Evolutionary conservation across 1,140 invertebrate genomes (phyloP).

Genomic region (Saxidomus purpurata): DNA sequence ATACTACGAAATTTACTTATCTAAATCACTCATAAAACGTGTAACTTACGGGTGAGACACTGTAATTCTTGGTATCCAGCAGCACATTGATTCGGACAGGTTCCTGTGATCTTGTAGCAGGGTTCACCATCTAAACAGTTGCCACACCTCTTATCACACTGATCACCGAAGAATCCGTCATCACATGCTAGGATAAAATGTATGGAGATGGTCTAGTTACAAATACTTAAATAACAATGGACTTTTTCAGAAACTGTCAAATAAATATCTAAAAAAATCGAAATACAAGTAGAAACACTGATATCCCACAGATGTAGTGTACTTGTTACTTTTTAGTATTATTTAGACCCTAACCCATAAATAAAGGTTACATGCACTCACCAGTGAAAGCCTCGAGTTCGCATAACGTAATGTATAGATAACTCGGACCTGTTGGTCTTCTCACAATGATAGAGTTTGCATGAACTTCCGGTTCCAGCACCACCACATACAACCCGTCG

Average conservation of each 20-base stretch:
- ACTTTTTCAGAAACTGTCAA: too few species aligned
- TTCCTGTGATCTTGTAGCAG: conserved; percentile 55
- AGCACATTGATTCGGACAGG: conserved; percentile 42
- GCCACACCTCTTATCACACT: conserved; percentile 31
- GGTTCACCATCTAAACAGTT: conserved; percentile 11
- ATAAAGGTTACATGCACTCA: too few species aligned
- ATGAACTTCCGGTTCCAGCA: conserved; percentile 38
- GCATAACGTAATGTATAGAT: conserved; percentile 38
- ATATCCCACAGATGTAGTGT: too few species aligned
- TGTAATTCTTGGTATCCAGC: conserved; percentile 24
- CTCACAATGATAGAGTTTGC: conserved; percentile 14
- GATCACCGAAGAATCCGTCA: conserved; percentile 28
- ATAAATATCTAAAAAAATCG: too few species aligned
- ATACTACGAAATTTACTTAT: too few species aligned
- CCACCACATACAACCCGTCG: neutral
- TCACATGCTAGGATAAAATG: conserved; percentile 32
- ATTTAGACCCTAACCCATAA: too few species aligned
- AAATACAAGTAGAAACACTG: too few species aligned
- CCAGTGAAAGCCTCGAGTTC: conserved; percentile 47
- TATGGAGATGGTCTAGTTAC: too few species aligned
- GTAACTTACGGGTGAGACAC: conserved; percentile 35
- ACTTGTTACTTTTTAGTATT: too few species aligned
- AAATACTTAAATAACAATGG: too few species aligned
- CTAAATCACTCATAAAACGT: too few species aligned
- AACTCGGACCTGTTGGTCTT: neutral